Evolutionary conservation across 2,113 vertebrate genomes (phyloP), one percentile per base, ranked within the genome.

Genomic region (Takifugu bimaculatus): DNA sequence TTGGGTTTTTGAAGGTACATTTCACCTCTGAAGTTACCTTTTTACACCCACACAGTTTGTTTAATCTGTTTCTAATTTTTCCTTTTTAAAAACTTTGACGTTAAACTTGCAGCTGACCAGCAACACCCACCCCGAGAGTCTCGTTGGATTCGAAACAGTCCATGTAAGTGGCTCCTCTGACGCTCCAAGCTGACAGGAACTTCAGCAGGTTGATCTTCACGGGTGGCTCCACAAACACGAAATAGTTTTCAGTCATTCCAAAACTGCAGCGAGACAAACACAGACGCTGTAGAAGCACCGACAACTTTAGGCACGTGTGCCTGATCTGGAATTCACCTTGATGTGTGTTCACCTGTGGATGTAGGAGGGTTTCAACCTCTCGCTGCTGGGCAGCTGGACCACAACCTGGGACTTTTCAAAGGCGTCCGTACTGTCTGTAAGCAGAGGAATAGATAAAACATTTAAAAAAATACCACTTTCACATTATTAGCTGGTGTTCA

Each of bases 131-230:
- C 78, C 97, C 97, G 92, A 98, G 95, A 54, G 82, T 93, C 69
- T 97, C 93, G 0, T 95, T 94, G 59, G 93, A 92, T 72, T 99
- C 95, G 0, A 99, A 99, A 81, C 96, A 98, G 85, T 99, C 97
- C 95, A 99, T 97, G 88, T 99, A 99, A 56, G 95, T 95, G 68
- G 95, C 87, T 81, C 94, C 96, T 88, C 94, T 93, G 44, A 98
- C 82, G 68, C 92, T 94, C 97, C 97, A 99, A 0, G 93, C 91
- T 20, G 95, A 92, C 77, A 99, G 90, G 65, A 98, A 99, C 79
- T 96, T 98, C 61, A 96, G 78, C 15, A 99, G 89, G 83, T 98
- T 94, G 87, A 99, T 99, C 85, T 98, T 99, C 74, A 99, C 89
- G 0, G 97, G 97, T 0, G 94, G 96, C 86, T 99, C 97, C 65